A percentile compares a stretch with the other conserved stretches of the same genome.
Conservation (phyloP, 2,888 invertebrate species). For the Pristionchus maxplancki region DNA sequence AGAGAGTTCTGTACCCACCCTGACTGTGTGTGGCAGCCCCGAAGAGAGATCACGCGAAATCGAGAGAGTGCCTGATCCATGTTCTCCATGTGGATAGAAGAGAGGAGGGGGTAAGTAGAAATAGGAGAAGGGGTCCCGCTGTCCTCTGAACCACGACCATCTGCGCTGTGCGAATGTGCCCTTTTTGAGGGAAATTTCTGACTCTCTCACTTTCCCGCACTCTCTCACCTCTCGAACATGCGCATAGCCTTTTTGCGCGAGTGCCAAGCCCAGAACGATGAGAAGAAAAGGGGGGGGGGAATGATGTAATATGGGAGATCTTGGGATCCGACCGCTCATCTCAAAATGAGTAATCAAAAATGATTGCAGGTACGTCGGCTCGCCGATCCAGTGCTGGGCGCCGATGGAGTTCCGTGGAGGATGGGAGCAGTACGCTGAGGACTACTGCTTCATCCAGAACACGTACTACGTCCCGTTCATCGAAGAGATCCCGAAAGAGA, state of each 20-base stretch:
- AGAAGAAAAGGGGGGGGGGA: background rate
- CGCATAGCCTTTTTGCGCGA: background rate
- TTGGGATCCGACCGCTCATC: no score
- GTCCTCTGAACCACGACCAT: background rate
- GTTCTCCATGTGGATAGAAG: background rate
- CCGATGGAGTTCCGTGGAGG: conserved; percentile 72
- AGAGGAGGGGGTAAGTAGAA: background rate
- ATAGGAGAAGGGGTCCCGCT: background rate
- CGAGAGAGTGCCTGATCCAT: background rate
- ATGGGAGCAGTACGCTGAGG: conserved; percentile 77
- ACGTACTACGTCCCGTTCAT: conserved; percentile 75
- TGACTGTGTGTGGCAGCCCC: no score
- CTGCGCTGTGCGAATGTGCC: background rate
- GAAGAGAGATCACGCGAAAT: background rate
- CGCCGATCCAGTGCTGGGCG: conserved; percentile 71
- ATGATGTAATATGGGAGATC: no score
- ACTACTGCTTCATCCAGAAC: conserved; percentile 77
- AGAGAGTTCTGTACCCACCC: no score
- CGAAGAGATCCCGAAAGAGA: conserved; percentile 72
- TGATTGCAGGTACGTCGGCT: conserved; percentile 71
- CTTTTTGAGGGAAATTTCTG: background rate
- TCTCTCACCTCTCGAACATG: no score
- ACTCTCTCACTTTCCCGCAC: background rate
- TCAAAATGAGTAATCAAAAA: no score
- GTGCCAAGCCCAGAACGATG: background rate